Evolutionary conservation across 2,113 vertebrate genomes (phyloP).

Genomic region (Lepus americanus): DNA sequence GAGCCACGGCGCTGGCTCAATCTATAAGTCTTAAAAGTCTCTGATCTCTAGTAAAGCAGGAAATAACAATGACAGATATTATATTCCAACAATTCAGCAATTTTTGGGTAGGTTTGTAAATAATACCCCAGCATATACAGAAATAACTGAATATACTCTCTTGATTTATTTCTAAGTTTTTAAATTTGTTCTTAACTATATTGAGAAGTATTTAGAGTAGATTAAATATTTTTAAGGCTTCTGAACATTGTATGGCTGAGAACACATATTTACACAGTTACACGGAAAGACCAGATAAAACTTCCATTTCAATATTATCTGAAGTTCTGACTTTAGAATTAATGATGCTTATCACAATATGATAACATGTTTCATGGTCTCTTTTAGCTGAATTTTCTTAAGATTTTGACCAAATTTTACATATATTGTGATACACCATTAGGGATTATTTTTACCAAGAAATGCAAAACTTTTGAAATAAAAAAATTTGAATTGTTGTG

Average conservation of each 20-base stretch:
- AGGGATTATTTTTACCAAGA: background rate
- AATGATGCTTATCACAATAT: background rate
- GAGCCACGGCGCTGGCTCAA: no score
- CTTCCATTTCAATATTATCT: background rate
- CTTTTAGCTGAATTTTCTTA: background rate
- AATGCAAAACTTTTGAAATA: background rate
- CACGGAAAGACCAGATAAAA: background rate
- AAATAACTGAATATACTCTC: background rate
- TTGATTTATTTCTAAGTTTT: background rate
- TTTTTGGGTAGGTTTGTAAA: background rate
- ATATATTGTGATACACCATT: background rate
- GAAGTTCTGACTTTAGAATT: background rate
- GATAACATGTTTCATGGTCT: background rate
- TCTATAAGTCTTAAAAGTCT: background rate
- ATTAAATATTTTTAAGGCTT: background rate
- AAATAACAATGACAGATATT: background rate
- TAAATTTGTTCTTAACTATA: background rate
- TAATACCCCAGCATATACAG: background rate
- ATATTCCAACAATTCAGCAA: background rate
- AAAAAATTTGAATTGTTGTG: background rate
- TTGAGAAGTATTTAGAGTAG: background rate
- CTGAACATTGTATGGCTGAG: background rate
- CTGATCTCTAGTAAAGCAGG: background rate
- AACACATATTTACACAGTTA: background rate
- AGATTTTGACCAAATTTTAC: background rate